Evolutionary conservation across 2,797 vertebrate species (phyloP).

Genomic region (Microctenopoma lineatum): DNA sequence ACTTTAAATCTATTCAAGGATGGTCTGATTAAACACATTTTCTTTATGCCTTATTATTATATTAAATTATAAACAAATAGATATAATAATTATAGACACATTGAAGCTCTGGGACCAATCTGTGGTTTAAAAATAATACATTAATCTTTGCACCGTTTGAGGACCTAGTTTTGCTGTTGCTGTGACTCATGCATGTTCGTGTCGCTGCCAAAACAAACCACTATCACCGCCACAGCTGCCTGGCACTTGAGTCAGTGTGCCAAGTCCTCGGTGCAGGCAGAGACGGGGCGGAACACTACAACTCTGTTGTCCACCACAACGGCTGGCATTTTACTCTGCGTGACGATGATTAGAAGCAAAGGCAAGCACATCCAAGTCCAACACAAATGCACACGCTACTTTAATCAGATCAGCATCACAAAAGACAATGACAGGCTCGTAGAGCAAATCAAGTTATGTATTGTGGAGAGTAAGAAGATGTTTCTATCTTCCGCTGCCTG

Average conservation of each 20-base stretch:
- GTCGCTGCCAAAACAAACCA: constrained; percentile 30
- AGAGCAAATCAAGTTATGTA: background rate
- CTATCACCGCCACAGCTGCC: constrained; percentile 41
- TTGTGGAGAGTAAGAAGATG: background rate
- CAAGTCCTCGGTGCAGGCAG: constrained; percentile 47
- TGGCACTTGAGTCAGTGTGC: constrained; percentile 25
- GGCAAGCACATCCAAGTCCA: constrained; percentile 12
- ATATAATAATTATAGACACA: background rate
- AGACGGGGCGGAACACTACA: constrained; percentile 50
- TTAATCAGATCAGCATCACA: constrained; percentile 23
- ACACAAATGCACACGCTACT: constrained; percentile 13
- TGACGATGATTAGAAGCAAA: constrained; percentile 30
- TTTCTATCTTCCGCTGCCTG: background rate
- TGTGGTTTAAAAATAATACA: background rate
- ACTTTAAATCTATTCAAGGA: background rate
- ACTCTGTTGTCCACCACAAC: constrained; percentile 57
- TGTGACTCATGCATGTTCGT: constrained; percentile 24
- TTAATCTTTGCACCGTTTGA: constrained; percentile 12
- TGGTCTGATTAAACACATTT: background rate
- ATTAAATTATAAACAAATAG: too few species aligned
- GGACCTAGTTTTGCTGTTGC: background rate
- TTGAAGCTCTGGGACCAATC: background rate
- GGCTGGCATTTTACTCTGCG: constrained; percentile 45
- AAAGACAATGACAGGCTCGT: constrained; percentile 7
- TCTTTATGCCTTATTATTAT: background rate